Conservation (phyloP, 2,113 vertebrate genomes). For the Atherinomorus stipes region DNA sequence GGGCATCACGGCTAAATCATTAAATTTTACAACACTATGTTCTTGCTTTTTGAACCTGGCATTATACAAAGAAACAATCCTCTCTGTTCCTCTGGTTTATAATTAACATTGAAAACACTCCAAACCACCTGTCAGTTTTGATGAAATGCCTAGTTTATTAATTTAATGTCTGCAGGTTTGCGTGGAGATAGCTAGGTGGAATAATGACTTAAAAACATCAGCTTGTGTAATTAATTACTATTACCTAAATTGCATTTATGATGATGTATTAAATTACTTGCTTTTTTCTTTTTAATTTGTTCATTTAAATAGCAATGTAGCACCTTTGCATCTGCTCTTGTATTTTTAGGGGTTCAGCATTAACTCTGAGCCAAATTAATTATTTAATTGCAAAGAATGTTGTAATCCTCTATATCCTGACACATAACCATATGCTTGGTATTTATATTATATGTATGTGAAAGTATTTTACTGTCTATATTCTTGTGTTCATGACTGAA, state of each 20-base stretch:
- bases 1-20: not conserved
- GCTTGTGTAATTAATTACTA: not conserved
- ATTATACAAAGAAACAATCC: not conserved
- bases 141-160: not conserved
- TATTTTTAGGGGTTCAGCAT: constrained; percentile 6
- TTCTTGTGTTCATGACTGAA: too few relatives aligned
- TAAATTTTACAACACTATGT: not conserved
- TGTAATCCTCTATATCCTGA: too few relatives aligned
- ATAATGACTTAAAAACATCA: constrained; percentile 13
- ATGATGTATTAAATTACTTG: not conserved
- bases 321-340: not conserved
- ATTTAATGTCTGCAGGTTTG: constrained; percentile 15
- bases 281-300: constrained; percentile 3
- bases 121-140: not conserved
- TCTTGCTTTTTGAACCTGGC: not conserved
- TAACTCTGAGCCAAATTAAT: not conserved
- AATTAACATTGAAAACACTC: not conserved
- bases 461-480: not conserved
- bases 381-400: too few relatives aligned
- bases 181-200: not conserved
- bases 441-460: not conserved
- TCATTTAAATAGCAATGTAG: constrained; percentile 7
- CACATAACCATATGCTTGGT: not conserved
- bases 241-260: not conserved
- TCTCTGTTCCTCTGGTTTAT: not conserved